Evolutionary conservation across 2,797 vertebrate species (phyloP).

Genomic region (Rhinatrema bivittatum): DNA sequence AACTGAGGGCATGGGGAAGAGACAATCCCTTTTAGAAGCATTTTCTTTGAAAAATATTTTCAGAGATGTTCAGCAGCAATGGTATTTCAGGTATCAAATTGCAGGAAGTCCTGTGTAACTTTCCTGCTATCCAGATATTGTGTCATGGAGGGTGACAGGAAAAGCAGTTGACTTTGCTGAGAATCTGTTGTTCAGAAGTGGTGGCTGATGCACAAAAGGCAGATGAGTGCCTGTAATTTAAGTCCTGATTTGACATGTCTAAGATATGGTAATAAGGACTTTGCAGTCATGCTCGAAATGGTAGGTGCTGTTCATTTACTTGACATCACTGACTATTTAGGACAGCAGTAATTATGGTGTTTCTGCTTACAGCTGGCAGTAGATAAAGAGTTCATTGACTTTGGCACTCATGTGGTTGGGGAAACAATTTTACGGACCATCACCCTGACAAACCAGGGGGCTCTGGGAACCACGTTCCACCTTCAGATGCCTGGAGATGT

Average conservation of each 20-base stretch:
- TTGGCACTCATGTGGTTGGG: conserved; percentile 79
- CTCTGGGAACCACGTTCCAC: conserved; percentile 67
- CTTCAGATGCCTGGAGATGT: conserved; percentile 40
- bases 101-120: background rate
- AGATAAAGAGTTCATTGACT: conserved; percentile 74
- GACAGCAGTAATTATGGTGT: conserved; percentile 17
- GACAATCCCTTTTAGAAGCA: no score
- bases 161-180: background rate
- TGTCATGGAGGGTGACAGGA: background rate
- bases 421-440: conserved; percentile 69
- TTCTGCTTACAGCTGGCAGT: conserved; percentile 66
- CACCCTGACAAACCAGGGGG: conserved; percentile 79
- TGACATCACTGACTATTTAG: conserved; percentile 9
- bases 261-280: conserved; percentile 3
- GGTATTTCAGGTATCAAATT: no score
- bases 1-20: no score
- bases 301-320: conserved; percentile 6
- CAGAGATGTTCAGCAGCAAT: no score
- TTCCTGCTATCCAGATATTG: background rate
- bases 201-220: background rate
- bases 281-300: conserved; percentile 1
- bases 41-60: no score
- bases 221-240: background rate
- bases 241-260: background rate
- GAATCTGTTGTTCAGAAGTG: background rate